Conservation (phyloP, 2,888 invertebrate species). For the Hypercompe scribonia region DNA sequence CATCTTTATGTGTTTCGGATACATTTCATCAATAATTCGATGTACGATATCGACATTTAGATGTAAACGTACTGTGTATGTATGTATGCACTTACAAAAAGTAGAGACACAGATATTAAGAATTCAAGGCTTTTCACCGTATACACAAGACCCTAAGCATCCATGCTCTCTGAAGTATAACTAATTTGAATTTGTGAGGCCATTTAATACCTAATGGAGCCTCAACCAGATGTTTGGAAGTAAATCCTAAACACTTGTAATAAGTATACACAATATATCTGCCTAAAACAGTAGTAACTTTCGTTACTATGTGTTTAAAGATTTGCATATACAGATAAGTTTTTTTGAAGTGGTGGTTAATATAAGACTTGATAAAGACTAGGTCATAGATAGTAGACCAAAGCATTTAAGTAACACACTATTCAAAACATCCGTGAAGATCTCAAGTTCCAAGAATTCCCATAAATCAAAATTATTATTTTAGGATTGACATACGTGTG, state of each 20-base stretch:
- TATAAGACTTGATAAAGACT: background rate
- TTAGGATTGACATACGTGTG: background rate
- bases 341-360: too few species aligned
- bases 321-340: background rate
- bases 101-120: conserved; percentile 2
- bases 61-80: background rate
- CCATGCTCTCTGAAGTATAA: conserved; percentile 11
- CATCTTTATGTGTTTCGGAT: background rate
- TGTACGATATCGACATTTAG: background rate
- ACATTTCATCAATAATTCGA: background rate
- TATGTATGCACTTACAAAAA: background rate
- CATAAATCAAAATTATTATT: too few species aligned
- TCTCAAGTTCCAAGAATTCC: too few species aligned
- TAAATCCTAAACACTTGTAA: background rate
- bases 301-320: background rate
- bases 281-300: background rate
- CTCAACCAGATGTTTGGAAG: background rate
- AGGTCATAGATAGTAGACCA: background rate
- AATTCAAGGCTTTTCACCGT: conserved; percentile 8
- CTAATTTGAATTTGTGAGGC: conserved; percentile 18
- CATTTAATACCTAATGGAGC: conserved; percentile 14
- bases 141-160: background rate
- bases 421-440: background rate
- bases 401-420: background rate
- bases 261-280: background rate